Evolutionary conservation across 2,113 vertebrate genomes (phyloP).

Genomic region (Isurus oxyrinchus): DNA sequence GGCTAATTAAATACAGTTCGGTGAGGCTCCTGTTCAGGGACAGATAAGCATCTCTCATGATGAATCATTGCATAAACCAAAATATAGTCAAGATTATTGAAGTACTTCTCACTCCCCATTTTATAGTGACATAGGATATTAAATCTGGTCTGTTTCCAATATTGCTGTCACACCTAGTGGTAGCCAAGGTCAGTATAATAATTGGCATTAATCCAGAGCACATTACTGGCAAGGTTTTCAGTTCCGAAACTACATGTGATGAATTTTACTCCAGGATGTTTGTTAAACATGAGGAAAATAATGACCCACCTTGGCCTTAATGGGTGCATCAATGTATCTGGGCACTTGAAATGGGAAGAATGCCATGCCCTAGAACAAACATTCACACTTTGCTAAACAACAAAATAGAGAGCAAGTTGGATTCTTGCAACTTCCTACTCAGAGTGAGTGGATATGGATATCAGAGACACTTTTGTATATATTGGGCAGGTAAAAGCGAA

Average conservation of each 20-base stretch:
- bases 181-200: not conserved
- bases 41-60: slow-evolving; percentile 5
- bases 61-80: slow-evolving; percentile 14
- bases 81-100: slow-evolving; percentile 18
- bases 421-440: not conserved
- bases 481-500: not conserved
- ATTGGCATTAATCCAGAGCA: not conserved
- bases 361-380: not conserved
- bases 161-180: not conserved
- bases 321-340: not conserved
- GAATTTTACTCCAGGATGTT: not conserved
- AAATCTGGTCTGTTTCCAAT: not conserved
- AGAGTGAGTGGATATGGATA: not conserved
- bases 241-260: not conserved
- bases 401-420: not conserved
- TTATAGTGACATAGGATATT: not conserved
- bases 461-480: not conserved
- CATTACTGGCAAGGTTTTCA: not conserved
- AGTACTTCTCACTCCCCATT: not conserved
- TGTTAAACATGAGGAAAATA: not conserved
- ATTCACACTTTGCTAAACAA: not conserved
- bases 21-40: not conserved
- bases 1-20: slow-evolving; percentile 20
- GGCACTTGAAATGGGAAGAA: not conserved
- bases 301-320: not conserved